A percentile compares a stretch with the other conserved stretches of the same genome.
phyloP scores from a whole-genome alignment of 2,797 vertebrate species.

The Octomys mimax region DNA sequence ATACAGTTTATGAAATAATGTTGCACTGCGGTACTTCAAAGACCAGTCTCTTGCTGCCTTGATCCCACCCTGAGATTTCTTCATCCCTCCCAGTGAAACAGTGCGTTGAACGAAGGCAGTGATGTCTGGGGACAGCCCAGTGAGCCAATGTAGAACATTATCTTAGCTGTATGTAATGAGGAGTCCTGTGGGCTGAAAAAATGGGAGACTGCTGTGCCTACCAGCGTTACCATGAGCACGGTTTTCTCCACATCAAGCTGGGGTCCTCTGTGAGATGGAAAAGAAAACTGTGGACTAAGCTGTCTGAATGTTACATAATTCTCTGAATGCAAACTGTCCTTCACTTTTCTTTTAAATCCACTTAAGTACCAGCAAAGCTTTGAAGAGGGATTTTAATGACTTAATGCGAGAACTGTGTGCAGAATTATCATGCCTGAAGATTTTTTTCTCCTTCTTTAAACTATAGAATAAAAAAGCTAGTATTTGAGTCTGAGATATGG shows the following conservation, averaged over 20 bases:
- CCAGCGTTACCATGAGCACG: background rate
- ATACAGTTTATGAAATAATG: slow-evolving; percentile 55
- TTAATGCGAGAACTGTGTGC: slow-evolving; percentile 36
- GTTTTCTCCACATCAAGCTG: slow-evolving; percentile 6
- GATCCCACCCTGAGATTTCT: slow-evolving; percentile 10
- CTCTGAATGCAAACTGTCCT: slow-evolving; percentile 56
- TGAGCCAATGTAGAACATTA: background rate
- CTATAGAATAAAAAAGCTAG: background rate
- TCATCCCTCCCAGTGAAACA: slow-evolving; percentile 21
- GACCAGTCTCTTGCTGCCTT: slow-evolving; percentile 2
- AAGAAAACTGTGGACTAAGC: slow-evolving; percentile 16
- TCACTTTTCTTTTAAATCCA: slow-evolving; percentile 69
- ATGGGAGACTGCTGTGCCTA: slow-evolving; percentile 40
- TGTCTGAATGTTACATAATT: slow-evolving; percentile 35
- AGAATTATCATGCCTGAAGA: slow-evolving; percentile 46
- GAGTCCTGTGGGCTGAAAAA: slow-evolving; percentile 31
- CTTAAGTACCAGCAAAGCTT: slow-evolving; percentile 60
- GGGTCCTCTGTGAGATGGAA: background rate
- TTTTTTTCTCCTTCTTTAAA: slow-evolving; percentile 7
- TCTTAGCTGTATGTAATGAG: slow-evolving; percentile 62
- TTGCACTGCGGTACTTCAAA: slow-evolving; percentile 56
- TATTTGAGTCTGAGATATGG: slow-evolving; percentile 32
- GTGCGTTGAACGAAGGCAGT: background rate
- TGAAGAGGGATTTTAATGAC: slow-evolving; percentile 73
- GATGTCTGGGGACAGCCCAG: background rate